Evolutionary conservation across 2,113 vertebrate genomes (phyloP).

Genomic region (Mustelus asterias): DNA sequence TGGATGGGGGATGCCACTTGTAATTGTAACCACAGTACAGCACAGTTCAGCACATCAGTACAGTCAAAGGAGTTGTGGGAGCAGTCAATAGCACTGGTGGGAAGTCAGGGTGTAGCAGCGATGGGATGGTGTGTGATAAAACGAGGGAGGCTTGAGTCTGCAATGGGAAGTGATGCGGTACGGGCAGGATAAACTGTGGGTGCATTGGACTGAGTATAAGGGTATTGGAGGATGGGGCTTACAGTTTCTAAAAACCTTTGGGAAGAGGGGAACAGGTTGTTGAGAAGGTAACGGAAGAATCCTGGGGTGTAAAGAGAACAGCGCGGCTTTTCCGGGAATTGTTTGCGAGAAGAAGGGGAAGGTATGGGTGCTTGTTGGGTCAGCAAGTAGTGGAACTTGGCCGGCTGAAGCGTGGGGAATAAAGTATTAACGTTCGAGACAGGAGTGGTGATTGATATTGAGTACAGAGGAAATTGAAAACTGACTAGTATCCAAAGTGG

Average conservation of each 20-base stretch:
- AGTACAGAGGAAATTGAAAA: neutral
- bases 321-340: neutral
- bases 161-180: neutral
- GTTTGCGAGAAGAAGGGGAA: neutral
- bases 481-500: neutral
- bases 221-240: neutral
- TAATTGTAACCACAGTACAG: neutral
- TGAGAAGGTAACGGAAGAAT: neutral
- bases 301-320: neutral
- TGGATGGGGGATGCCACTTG: neutral
- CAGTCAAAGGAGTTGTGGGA: neutral
- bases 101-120: neutral
- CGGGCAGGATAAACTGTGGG: neutral
- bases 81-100: neutral
- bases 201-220: neutral
- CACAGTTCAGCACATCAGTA: neutral
- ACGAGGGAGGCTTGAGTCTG: neutral
- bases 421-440: neutral
- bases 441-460: neutral
- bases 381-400: neutral
- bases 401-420: neutral
- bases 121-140: neutral
- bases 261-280: neutral
- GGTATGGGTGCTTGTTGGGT: neutral
- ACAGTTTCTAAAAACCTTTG: neutral